Conservation (phyloP, 2,888 invertebrate genomes). For the Euplexia lucipara region DNA sequence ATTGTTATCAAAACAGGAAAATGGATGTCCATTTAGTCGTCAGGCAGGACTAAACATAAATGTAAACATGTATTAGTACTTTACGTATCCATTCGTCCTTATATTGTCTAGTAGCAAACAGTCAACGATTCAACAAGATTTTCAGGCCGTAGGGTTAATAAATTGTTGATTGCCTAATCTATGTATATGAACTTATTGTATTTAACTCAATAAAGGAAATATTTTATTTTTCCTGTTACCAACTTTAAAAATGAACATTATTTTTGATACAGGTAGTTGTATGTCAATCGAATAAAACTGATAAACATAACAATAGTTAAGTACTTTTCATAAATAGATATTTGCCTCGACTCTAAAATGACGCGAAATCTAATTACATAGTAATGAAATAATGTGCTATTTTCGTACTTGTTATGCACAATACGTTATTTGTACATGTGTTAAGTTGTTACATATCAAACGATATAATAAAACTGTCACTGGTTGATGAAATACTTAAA, state of each 20-base stretch:
- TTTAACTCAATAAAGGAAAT: slow-evolving; percentile 11
- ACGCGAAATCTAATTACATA: slow-evolving; percentile 47
- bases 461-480: slow-evolving; percentile 55
- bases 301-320: slow-evolving; percentile 26
- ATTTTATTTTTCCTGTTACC: slow-evolving; percentile 22
- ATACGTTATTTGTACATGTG: slow-evolving; percentile 46
- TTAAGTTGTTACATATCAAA: slow-evolving; percentile 48
- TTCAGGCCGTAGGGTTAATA: background rate
- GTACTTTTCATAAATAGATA: slow-evolving; percentile 42
- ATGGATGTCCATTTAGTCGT: slow-evolving; percentile 18
- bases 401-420: slow-evolving; percentile 51
- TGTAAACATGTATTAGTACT: slow-evolving; percentile 13
- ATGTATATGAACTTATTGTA: background rate
- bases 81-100: slow-evolving; percentile 3
- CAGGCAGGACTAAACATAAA: slow-evolving; percentile 20
- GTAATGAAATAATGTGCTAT: slow-evolving; percentile 47
- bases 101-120: background rate
- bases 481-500: slow-evolving; percentile 61
- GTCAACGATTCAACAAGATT: background rate
- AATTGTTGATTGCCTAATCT: background rate
- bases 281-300: slow-evolving; percentile 11
- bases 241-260: slow-evolving; percentile 7
- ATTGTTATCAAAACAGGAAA: slow-evolving; percentile 53
- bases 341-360: slow-evolving; percentile 31
- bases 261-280: background rate